Percentiles rank a stretch among this genome's conserved stretches.
Conservation (phyloP, 2,888 invertebrate genomes). For the Lordiphosa fenestrarum region DNA sequence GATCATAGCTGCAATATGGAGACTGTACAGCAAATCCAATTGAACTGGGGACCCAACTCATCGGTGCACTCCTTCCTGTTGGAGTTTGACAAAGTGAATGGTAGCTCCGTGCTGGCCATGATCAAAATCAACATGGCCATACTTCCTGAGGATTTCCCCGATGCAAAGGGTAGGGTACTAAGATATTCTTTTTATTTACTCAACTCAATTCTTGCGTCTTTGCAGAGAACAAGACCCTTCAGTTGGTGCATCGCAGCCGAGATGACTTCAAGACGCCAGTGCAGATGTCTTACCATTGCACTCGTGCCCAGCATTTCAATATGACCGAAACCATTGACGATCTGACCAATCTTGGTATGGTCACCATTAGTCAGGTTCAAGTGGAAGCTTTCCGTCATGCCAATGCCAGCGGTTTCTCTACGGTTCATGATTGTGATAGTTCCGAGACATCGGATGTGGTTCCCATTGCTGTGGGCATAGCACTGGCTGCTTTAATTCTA, state of each 20-base stretch:
- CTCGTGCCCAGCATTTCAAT: constrained; percentile 82
- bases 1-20: constrained; percentile 79
- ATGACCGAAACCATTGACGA: constrained; percentile 79
- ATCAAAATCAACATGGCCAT: constrained; percentile 71
- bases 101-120: constrained; percentile 70
- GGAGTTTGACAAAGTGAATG: constrained; percentile 80
- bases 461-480: constrained; percentile 97
- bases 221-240: constrained; percentile 77
- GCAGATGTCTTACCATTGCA: constrained; percentile 88
- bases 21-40: constrained; percentile 80
- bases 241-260: constrained; percentile 80
- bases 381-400: constrained; percentile 86
- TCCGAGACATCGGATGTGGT: constrained; percentile 92
- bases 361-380: constrained; percentile 85
- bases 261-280: constrained; percentile 83
- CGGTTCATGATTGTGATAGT: constrained; percentile 86
- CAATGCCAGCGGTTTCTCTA: constrained; percentile 83
- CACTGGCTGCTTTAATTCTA: constrained; percentile 87
- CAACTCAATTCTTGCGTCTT: constrained; percentile 7
- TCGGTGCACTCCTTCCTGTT: constrained; percentile 75
- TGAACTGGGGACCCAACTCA: constrained; percentile 61
- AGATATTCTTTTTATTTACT: neutral
- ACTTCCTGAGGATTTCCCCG: constrained; percentile 76
- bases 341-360: constrained; percentile 77
- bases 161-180: constrained; percentile 70